These are phyloP conservation scores for Penaeus indicus DNA, from an alignment of 1,140 invertebrate species.

Conservation along the genomic window DNA sequence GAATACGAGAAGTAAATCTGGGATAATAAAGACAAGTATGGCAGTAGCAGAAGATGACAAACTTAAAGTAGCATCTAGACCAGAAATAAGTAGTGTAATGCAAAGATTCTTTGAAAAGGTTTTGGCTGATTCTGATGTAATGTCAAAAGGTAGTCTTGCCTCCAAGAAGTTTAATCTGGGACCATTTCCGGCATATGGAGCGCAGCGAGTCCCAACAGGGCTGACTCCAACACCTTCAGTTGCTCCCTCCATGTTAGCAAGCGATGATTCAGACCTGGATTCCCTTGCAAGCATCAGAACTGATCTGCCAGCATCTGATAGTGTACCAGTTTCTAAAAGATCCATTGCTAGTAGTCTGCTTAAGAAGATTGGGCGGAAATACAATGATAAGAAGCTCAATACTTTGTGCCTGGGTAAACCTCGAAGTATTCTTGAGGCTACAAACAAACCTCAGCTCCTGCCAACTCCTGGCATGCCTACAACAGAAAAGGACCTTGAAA, in stretches of 20 bases:
- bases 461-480: slow-evolving; percentile 65
- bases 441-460: slow-evolving; percentile 62
- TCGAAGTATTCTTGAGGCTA: slow-evolving; percentile 49
- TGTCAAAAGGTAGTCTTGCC: slow-evolving; percentile 38
- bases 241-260: slow-evolving; percentile 65
- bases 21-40: slow-evolving; percentile 54
- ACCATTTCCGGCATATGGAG: slow-evolving; percentile 59
- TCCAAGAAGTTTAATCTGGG: slow-evolving; percentile 56
- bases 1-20: slow-evolving; percentile 63
- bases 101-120: slow-evolving; percentile 72
- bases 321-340: slow-evolving; percentile 59
- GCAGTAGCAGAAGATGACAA: slow-evolving; percentile 40
- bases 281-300: slow-evolving; percentile 62
- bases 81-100: slow-evolving; percentile 69
- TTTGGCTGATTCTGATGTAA: slow-evolving; percentile 70
- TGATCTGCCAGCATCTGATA: slow-evolving; percentile 63
- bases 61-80: slow-evolving; percentile 77
- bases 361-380: slow-evolving; percentile 61
- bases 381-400: slow-evolving; percentile 63
- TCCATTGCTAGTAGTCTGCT: slow-evolving; percentile 62
- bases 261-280: slow-evolving; percentile 64
- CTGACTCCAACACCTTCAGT: slow-evolving; percentile 65
- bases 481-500: slow-evolving; percentile 53
- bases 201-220: slow-evolving; percentile 60
- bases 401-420: slow-evolving; percentile 58